Evolutionary conservation across 2,888 invertebrate species (phyloP).

Genomic region (Sminthurinus aureus): DNA sequence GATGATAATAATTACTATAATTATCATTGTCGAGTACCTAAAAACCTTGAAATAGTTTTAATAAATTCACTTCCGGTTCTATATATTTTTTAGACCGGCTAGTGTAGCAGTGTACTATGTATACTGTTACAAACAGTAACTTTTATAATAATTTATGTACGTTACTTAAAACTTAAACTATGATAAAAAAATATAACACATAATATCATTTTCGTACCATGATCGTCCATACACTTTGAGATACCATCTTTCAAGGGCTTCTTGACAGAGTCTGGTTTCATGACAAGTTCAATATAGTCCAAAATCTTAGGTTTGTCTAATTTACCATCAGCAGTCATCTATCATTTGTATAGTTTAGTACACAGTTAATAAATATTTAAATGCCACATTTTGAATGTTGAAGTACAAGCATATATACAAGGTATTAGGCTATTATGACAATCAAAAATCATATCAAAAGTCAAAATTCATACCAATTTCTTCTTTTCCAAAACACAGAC

Average conservation of each 20-base stretch:
- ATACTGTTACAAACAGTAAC: not conserved
- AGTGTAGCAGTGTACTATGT: no score
- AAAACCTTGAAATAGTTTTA: not conserved
- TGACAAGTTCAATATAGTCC: slow-evolving; percentile 51
- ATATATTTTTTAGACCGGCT: no score
- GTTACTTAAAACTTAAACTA: no score
- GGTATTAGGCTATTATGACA: not conserved
- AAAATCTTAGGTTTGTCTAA: slow-evolving; percentile 53
- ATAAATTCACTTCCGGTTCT: not conserved
- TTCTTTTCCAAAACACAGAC: slow-evolving; percentile 57
- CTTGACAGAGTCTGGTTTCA: slow-evolving; percentile 55
- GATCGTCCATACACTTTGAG: slow-evolving; percentile 55
- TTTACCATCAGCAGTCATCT: slow-evolving; percentile 52
- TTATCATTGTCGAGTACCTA: not conserved
- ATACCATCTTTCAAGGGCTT: slow-evolving; percentile 50
- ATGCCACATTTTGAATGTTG: not conserved
- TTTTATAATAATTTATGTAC: no score
- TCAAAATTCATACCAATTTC: slow-evolving; percentile 47
- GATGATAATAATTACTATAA: no score
- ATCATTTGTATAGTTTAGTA: not conserved
- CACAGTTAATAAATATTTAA: not conserved
- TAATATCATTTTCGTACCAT: slow-evolving; percentile 38
- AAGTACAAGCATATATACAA: not conserved
- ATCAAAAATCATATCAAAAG: not conserved
- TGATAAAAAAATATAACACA: not conserved